Percentiles rank a stretch among this genome's conserved stretches.
Evolutionary conservation across 2,113 vertebrate species (phyloP).

Genomic region (Rousettus leschenaultii): DNA sequence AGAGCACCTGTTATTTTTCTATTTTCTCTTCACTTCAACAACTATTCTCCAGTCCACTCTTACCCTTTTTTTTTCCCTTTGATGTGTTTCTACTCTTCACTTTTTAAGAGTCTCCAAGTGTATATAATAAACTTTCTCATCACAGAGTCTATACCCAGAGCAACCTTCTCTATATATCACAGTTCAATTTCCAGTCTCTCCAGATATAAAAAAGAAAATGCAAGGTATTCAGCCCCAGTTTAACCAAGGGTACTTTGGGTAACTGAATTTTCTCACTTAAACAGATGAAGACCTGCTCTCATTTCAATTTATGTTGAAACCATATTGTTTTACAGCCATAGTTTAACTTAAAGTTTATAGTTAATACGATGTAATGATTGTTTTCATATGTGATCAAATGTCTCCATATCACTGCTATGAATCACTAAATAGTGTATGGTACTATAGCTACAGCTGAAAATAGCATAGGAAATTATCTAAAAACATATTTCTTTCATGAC

Average conservation of each 20-base stretch:
- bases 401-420: background rate
- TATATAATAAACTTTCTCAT: conserved; percentile 13
- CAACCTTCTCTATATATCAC: background rate
- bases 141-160: background rate
- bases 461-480: background rate
- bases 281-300: background rate
- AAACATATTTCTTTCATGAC: background rate
- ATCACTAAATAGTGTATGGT: background rate
- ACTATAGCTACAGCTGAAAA: background rate
- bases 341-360: background rate
- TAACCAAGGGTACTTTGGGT: background rate
- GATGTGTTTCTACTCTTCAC: background rate
- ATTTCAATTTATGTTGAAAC: background rate
- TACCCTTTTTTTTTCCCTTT: background rate
- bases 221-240: background rate
- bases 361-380: background rate
- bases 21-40: background rate
- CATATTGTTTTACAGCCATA: background rate
- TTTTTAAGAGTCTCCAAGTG: conserved; percentile 42
- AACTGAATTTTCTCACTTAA: background rate
- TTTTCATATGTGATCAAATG: background rate
- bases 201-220: background rate
- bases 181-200: conserved; percentile 30
- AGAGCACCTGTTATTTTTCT: background rate
- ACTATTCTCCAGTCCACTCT: background rate